phyloP scores from a whole-genome alignment of 2,113 vertebrate genomes.

The Rhinoderma darwinii region DNA sequence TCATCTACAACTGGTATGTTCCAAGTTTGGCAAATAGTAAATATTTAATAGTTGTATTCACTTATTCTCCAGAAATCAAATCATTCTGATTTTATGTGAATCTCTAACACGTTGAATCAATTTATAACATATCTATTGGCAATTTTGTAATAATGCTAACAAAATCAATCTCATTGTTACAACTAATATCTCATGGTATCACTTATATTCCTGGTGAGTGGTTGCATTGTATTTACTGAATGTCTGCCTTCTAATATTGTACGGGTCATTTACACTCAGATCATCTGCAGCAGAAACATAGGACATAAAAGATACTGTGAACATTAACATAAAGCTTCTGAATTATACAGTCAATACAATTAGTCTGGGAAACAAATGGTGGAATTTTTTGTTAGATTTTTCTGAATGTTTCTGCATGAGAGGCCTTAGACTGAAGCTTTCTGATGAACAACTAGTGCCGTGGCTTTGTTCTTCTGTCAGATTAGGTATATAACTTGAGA shows the following conservation, averaged over 20 bases:
- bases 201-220: background rate
- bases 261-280: background rate
- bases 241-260: background rate
- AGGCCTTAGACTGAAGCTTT: background rate
- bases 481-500: background rate
- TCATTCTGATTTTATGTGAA: too few species aligned
- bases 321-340: background rate
- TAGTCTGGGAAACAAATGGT: background rate
- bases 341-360: background rate
- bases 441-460: background rate
- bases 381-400: background rate
- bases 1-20: too few species aligned
- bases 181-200: background rate
- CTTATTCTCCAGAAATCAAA: too few species aligned
- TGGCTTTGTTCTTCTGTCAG: slow-evolving; percentile 21
- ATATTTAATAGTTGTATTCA: too few species aligned
- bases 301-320: background rate
- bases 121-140: too few species aligned
- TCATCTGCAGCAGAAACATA: background rate
- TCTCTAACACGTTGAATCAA: too few species aligned
- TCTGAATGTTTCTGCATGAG: background rate
- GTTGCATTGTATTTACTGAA: background rate
- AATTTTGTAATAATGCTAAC: background rate
- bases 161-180: background rate
- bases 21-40: too few species aligned